These are phyloP conservation scores for Drosophila atripex DNA, from an alignment of 2,888 invertebrate species.

Conservation along the genomic window DNA sequence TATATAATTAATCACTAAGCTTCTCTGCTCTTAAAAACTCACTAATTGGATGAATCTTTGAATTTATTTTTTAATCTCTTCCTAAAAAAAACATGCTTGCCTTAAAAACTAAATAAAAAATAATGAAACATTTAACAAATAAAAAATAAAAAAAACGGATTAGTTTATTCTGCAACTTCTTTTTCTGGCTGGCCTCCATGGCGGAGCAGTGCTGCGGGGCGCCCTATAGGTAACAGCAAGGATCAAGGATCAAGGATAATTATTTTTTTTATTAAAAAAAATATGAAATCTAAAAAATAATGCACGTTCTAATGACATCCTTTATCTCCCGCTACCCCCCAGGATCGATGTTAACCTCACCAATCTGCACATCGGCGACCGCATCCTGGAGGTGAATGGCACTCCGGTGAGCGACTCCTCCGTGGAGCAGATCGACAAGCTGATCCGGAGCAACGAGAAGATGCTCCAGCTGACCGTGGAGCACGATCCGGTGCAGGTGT, in stretches of 20 bases:
- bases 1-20: no score
- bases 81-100: conserved; percentile 25
- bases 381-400: conserved; percentile 96
- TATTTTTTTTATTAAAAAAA: not conserved
- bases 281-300: not conserved
- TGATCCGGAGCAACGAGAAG: conserved; percentile 89
- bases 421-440: conserved; percentile 90
- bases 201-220: conserved; percentile 89
- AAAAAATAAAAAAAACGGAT: conserved; percentile 43
- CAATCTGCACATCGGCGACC: conserved; percentile 95
- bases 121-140: conserved; percentile 10
- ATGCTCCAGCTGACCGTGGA: conserved; percentile 94
- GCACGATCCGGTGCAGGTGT: conserved; percentile 91
- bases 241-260: not conserved
- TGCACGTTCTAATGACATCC: not conserved
- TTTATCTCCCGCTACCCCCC: conserved; percentile 48
- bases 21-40: not conserved
- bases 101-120: not conserved
- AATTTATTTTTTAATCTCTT: conserved; percentile 29
- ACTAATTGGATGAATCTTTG: not conserved
- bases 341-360: conserved; percentile 93
- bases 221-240: conserved; percentile 86
- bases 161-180: conserved; percentile 86
- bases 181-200: conserved; percentile 89
- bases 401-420: conserved; percentile 92